Base-by-base conservation (phyloP, 2,797 vertebrate genomes). In the Gobionotothen gibberifrons region DNA sequence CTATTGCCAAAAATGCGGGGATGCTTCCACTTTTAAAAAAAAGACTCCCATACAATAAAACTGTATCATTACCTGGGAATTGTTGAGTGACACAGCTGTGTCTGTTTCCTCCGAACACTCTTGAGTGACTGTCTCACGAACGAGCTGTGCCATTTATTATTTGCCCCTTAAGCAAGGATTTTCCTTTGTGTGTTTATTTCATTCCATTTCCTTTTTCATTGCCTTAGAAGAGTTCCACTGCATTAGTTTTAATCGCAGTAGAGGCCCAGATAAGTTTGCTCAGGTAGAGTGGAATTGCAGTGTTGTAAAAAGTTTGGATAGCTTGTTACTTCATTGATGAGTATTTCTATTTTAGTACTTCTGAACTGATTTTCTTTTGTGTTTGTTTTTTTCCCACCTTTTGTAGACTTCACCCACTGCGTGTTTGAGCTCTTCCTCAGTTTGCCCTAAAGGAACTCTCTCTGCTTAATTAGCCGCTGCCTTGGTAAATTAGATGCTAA, bases 401-500 rank as follows among this genome's bases (percentile, higher is more conserved):
- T 40, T 60, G 16, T 64, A n/a, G 44, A 53, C 43, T 60, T 36
- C 39, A 46, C 56, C 32, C 47, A 2, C 70, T 32, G 32, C 16
- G 42, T 62, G 32, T 64, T 48, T 40, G 56, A 72, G 56, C 44
- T 74, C 40, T 71, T 61, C 51, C n/a, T 58, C 52, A 49, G 40
- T 79, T 70, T 79, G 51, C 78, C 81, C 79, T 48, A 5, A 48
- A 75, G 70, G 51, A 12, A 57, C 71, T 13, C 16, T 66, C 68
- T 85, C 79, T 75, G 52, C 44, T 68, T 74, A 52, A 76, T 85
- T 79, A 80, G 39, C 57, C 58, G 32, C 70, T 66, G 73, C 49
- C 15, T 73, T 52, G 59, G 44, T 83, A 66, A 79, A 80, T 76
- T 40, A 69, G 61, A 80, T 79, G 44, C 40, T 67, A 56, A 80